Conservation (phyloP, 92 coral and sea anemone genomes). For the Plumapathes pennacea region DNA sequence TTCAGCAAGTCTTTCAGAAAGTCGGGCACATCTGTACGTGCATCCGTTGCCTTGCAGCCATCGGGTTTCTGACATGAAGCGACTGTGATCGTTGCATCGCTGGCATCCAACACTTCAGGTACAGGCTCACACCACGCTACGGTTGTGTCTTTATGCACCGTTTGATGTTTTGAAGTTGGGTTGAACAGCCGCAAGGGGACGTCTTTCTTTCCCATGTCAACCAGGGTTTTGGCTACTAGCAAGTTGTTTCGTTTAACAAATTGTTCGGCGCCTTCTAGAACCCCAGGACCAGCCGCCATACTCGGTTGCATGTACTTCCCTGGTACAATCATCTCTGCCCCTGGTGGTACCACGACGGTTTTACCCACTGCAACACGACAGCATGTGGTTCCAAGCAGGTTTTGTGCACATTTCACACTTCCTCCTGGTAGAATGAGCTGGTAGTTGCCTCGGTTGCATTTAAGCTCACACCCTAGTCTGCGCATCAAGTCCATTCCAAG, state of each 20-base stretch:
- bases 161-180: conserved; percentile 2
- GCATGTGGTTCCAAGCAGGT: not conserved
- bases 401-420: not conserved
- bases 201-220: conserved; percentile 11
- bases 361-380: conserved; percentile 9
- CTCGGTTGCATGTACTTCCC: conserved; percentile 5
- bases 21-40: not conserved
- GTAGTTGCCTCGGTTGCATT: conserved; percentile 1
- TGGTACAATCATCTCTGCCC: conserved; percentile 22
- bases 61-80: not conserved
- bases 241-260: conserved; percentile 6
- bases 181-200: conserved; percentile 22
- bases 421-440: not conserved
- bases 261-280: conserved; percentile 10
- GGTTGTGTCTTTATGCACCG: conserved; percentile 4
- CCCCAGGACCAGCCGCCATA: conserved; percentile 12
- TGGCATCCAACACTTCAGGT: conserved; percentile 1
- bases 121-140: conserved; percentile 17
- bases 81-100: not conserved
- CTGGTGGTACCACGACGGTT: conserved; percentile 15
- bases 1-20: conserved; percentile 3
- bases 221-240: conserved; percentile 18
- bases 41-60: not conserved
- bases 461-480: conserved; percentile 13
- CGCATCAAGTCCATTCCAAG: conserved; percentile 28